A percentile compares a stretch with the other conserved stretches of the same genome.
phyloP scores from a whole-genome alignment of 64 coral and sea anemone species.

The Pocillopora verrucosa region DNA sequence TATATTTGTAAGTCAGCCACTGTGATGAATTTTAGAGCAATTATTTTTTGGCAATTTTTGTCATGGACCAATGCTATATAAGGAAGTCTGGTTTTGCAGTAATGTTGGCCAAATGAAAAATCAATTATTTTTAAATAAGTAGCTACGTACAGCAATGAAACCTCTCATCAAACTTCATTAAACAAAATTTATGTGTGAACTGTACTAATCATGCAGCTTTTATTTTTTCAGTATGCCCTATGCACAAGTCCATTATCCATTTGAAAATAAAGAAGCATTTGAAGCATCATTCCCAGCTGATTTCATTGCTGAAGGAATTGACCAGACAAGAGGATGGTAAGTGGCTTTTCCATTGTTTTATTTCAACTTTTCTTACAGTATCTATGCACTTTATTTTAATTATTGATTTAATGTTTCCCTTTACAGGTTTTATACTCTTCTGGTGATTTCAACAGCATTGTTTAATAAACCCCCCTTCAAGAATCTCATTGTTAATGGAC shows the following conservation, averaged over 20 bases:
- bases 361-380: background rate
- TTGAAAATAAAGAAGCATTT: slow-evolving; percentile 91
- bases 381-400: background rate
- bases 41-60: background rate
- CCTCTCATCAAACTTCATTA: background rate
- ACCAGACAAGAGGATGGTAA: slow-evolving; percentile 99
- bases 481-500: slow-evolving; percentile 97
- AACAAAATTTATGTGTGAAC: background rate
- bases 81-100: too few species aligned
- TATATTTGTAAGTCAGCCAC: background rate
- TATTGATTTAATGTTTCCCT: background rate
- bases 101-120: too few species aligned
- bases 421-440: slow-evolving; percentile 90
- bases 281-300: slow-evolving; percentile 93
- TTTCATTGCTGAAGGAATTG: slow-evolving; percentile 99
- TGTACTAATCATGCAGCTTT: background rate
- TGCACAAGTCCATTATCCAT: slow-evolving; percentile 92
- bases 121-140: too few species aligned
- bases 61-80: background rate
- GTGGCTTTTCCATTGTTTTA: background rate
- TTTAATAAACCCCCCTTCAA: slow-evolving; percentile 98
- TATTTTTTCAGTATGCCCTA: slow-evolving; percentile 87
- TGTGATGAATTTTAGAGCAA: background rate
- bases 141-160: background rate
- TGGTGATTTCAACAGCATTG: slow-evolving; percentile 96